Evolutionary conservation across 2,113 vertebrate species (phyloP).

Genomic region (Mormyrus lacerda): DNA sequence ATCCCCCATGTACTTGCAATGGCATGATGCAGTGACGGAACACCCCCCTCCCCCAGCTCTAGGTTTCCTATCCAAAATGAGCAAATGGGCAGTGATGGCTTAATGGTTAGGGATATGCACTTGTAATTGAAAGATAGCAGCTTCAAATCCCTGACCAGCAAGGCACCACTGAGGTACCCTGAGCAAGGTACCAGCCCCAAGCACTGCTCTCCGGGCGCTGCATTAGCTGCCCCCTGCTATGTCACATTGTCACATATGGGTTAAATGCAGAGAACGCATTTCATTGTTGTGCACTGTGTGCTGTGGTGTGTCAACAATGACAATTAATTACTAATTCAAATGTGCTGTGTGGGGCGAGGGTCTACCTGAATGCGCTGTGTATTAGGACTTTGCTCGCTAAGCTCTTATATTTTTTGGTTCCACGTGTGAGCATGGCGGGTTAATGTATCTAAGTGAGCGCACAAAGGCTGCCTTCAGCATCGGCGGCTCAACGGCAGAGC

Average conservation of each 20-base stretch:
- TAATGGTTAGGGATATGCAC: no score
- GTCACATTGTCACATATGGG: no score
- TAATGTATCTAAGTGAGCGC: conserved; percentile 61
- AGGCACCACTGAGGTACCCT: no score
- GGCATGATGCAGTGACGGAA: not conserved
- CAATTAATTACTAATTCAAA: no score
- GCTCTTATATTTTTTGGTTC: conserved; percentile 63
- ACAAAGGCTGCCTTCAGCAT: conserved; percentile 65
- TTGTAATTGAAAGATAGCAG: no score
- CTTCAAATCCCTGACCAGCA: no score
- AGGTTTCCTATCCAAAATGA: conserved; percentile 40
- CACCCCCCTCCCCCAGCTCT: not conserved
- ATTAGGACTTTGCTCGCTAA: conserved; percentile 64
- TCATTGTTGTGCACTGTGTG: no score
- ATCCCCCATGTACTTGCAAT: not conserved
- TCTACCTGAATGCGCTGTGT: conserved; percentile 62
- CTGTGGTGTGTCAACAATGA: no score
- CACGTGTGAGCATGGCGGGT: conserved; percentile 50
- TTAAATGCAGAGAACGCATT: no score
- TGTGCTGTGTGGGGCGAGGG: conserved; percentile 47
- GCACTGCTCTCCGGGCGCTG: no score
- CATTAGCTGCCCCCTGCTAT: no score
- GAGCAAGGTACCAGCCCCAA: no score
- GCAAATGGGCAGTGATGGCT: conserved; percentile 45
- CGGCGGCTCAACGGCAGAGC: conserved; percentile 51